Evolutionary conservation across 2,113 vertebrate genomes (phyloP).

Genomic region (Peromyscus leucopus): DNA sequence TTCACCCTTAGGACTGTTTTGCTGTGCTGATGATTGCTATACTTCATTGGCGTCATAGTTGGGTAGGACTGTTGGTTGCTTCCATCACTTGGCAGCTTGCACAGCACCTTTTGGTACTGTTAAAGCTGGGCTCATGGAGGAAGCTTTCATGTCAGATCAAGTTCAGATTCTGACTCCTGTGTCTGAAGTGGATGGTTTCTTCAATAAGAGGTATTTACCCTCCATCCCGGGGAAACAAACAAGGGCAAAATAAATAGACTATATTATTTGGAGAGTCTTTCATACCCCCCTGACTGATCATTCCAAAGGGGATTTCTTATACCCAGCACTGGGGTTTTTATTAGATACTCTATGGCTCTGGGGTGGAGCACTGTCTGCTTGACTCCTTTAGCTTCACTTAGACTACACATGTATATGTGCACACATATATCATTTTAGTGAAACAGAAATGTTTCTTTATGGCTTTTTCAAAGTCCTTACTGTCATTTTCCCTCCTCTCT

Average conservation of each 20-base stretch:
- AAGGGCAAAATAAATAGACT: neutral
- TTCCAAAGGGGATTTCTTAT: neutral
- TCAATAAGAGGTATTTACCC: neutral
- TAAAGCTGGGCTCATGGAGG: neutral
- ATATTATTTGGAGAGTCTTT: neutral
- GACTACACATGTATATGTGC: neutral
- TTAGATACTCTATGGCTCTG: neutral
- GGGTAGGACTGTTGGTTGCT: neutral
- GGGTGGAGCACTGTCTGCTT: neutral
- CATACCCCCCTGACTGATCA: neutral
- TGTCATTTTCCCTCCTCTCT: neutral
- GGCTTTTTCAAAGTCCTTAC: neutral
- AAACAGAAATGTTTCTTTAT: neutral
- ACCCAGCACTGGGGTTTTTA: neutral
- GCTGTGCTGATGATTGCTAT: neutral
- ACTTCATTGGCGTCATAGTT: neutral
- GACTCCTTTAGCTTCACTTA: neutral
- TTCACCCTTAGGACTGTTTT: neutral
- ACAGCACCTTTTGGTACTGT: neutral
- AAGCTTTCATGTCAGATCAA: neutral
- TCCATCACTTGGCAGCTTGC: neutral
- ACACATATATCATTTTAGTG: neutral
- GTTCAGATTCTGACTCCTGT: neutral
- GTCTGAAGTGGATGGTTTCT: neutral
- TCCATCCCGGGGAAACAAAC: neutral